Evolutionary conservation across 1,140 invertebrate species (phyloP).

Genomic region (Hetaerina americana): DNA sequence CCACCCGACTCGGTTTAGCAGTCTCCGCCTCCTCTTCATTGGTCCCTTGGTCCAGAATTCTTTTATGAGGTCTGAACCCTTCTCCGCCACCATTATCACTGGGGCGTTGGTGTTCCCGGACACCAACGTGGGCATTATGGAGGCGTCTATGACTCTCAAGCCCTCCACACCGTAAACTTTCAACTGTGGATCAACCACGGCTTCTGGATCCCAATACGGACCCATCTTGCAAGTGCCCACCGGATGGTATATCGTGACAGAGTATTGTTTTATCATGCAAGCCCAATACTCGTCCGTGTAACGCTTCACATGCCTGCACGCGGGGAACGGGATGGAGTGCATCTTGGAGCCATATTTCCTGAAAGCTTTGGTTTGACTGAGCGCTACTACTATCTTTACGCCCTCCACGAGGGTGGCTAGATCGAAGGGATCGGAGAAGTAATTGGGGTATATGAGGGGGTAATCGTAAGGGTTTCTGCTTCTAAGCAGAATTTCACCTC

Average conservation of each 20-base stretch:
- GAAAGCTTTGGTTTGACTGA: conserved; percentile 59
- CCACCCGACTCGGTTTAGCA: too few relatives aligned
- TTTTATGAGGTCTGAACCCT: conserved; percentile 69
- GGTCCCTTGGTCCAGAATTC: conserved; percentile 44
- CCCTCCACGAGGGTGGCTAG: conserved; percentile 69
- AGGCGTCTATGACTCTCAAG: conserved; percentile 71
- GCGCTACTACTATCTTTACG: conserved; percentile 58
- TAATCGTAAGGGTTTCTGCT: conserved; percentile 77
- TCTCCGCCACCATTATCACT: conserved; percentile 73
- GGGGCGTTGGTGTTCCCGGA: conserved; percentile 77
- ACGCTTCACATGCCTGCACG: conserved; percentile 44
- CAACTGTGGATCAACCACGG: conserved; percentile 75
- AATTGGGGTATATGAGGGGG: conserved; percentile 87
- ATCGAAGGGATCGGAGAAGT: conserved; percentile 67
- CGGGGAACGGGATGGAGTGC: conserved; percentile 51
- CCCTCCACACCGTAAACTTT: conserved; percentile 65
- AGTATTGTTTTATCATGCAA: conserved; percentile 69
- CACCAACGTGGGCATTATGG: conserved; percentile 70
- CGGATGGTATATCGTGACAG: conserved; percentile 73
- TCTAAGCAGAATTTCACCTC: conserved; percentile 62
- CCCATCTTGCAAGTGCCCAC: conserved; percentile 91
- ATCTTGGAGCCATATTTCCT: conserved; percentile 50
- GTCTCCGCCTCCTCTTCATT: neutral
- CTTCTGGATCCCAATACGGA: conserved; percentile 61
- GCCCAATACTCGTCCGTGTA: conserved; percentile 67